Percentiles rank a stretch among this genome's conserved stretches.
Conservation (phyloP, 2,113 vertebrate genomes). For the Todiramphus chloris region DNA sequence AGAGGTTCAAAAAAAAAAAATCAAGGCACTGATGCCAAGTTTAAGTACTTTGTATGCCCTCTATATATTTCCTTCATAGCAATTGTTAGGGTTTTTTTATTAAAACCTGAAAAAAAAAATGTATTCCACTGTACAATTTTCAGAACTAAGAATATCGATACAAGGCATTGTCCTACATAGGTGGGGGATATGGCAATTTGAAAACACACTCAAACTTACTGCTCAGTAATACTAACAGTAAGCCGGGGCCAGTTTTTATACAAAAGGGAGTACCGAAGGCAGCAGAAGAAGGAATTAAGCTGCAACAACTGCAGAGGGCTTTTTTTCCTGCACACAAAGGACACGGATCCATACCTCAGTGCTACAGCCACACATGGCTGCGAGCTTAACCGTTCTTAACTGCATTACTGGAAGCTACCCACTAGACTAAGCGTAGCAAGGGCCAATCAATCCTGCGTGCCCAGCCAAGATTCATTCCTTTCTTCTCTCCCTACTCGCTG, state of each 20-base stretch:
- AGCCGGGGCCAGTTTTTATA: not conserved
- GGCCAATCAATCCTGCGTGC: not conserved
- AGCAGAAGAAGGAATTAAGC: conserved; percentile 5
- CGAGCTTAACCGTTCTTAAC: not conserved
- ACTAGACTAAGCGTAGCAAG: not conserved
- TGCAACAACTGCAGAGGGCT: conserved; percentile 39
- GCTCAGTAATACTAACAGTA: not conserved
- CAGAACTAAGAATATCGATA: not conserved
- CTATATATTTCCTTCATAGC: not conserved
- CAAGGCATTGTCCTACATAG: not conserved
- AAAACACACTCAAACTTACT: not conserved
- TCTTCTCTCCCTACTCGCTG: not conserved
- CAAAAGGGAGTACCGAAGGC: not conserved
- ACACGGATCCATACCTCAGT: conserved; percentile 43
- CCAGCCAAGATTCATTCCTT: not conserved
- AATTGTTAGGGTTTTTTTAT: not conserved
- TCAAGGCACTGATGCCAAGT: conserved; percentile 6
- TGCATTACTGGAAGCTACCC: not conserved
- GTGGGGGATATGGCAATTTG: not conserved
- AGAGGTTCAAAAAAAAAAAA: conserved; percentile 50
- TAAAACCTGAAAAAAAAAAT: not conserved
- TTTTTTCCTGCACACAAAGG: conserved; percentile 67
- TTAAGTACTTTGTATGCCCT: not conserved
- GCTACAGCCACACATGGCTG: conserved; percentile 19
- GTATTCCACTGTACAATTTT: not conserved